Evolutionary conservation across 2,888 invertebrate species (phyloP), one percentile per base, ranked within the genome.

Genomic region (Hydrotaea diabolus): DNA sequence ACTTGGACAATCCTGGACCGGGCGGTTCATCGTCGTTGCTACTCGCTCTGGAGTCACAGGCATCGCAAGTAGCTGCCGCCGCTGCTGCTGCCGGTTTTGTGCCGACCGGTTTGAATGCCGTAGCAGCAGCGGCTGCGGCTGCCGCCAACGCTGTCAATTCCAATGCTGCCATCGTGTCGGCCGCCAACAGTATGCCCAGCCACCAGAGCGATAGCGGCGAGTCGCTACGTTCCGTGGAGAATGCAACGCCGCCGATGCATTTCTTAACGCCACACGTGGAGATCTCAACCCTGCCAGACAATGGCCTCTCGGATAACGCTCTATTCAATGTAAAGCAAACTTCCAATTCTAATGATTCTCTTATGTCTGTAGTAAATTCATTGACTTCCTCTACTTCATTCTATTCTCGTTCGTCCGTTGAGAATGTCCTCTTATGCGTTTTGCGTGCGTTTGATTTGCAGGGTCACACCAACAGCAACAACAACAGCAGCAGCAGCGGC

Each of bases 191-290:
- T 31, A 88, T 89, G 82, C 95, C 96, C n/a, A 96, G 95, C 31
- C 95, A 96, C 89, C 95, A 96, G 88, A 96, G 96, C 53, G 97
- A 97, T 90, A 96, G 96, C 86, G 96, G 97, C 0, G 97, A 97
- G 89, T 97, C 96, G 87, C 95, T 96, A 75, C 93, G 97, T 79
- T 96, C 96, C 0, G 95, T 95, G n/a, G 97, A 97, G 90, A 97
- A 97, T 89, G 96, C 96, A 9, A 97, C 97, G 64, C 97, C 97
- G 13, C 97, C 97, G 0, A 97, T 97, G 97, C 97, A 97, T 92
- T 97, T 97, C 91, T 93, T 97, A 55, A 97, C 97, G 49, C 97
- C 97, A 7, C 97, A 97, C 88, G 97, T 97, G 46, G 97, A 97
- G 93, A 97, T 97, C 91, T 97, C 97, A 55, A 97, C 97, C 69